Conservation (phyloP, 2,888 invertebrate genomes). For the Amblyjoppa fuscipennis region DNA sequence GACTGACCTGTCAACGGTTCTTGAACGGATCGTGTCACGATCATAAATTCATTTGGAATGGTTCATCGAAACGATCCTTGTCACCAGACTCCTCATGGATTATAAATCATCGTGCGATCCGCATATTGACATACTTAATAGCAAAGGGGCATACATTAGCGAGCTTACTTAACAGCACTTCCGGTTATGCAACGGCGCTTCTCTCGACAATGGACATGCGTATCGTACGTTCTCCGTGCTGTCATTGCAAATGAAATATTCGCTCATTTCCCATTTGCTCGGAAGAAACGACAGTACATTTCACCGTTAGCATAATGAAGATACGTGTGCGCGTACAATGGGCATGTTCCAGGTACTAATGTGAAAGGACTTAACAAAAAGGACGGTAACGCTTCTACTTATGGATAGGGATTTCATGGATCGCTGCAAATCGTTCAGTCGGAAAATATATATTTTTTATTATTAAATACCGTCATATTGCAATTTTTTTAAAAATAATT, state of each 20-base stretch:
- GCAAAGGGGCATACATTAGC: conserved; percentile 51
- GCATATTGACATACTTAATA: conserved; percentile 10
- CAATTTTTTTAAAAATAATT: no score
- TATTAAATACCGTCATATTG: no score
- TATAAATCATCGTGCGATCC: conserved; percentile 8
- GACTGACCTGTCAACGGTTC: background rate
- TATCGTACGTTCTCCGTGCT: conserved; percentile 13
- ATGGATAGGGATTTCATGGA: no score
- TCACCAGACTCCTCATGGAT: background rate
- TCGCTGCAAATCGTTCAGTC: no score
- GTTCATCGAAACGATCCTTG: background rate
- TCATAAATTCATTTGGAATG: background rate
- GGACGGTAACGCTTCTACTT: background rate
- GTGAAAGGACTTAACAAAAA: background rate
- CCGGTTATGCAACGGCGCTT: conserved; percentile 60
- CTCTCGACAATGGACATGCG: conserved; percentile 13
- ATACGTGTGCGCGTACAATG: background rate
- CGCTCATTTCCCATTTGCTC: background rate
- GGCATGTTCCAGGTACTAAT: background rate
- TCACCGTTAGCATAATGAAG: background rate
- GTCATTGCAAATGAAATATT: conserved; percentile 11
- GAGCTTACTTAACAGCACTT: conserved; percentile 49
- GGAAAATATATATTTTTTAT: no score
- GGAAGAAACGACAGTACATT: conserved; percentile 8
- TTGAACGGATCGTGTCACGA: background rate